A percentile compares a stretch with the other conserved stretches of the same genome.
phyloP scores from a whole-genome alignment of 1,140 invertebrate genomes.

The Portunus trituberculatus region DNA sequence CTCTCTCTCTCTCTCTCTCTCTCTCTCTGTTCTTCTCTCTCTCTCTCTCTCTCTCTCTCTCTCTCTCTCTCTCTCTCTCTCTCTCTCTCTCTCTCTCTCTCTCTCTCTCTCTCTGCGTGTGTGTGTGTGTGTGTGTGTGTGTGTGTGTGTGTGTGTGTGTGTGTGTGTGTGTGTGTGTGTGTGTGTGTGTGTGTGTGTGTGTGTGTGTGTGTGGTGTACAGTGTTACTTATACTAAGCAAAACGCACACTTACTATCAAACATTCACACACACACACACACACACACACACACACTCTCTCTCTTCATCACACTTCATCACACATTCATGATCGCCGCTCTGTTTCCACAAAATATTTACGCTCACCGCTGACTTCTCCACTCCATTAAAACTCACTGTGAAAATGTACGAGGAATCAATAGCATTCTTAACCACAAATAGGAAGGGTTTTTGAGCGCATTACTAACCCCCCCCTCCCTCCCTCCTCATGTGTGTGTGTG shows the following conservation, averaged over 20 bases:
- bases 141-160: neutral
- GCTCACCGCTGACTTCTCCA: neutral
- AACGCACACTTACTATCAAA: conserved; percentile 25
- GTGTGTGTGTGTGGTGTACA: too few species aligned
- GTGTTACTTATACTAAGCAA: neutral
- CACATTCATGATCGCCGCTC: neutral
- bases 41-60: too few species aligned
- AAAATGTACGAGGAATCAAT: neutral
- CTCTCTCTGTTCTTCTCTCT: too few species aligned
- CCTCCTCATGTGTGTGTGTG: neutral
- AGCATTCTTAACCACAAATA: neutral
- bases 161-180: conserved; percentile 41
- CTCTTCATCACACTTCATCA: neutral
- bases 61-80: too few species aligned
- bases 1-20: too few species aligned
- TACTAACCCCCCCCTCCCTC: neutral
- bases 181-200: conserved; percentile 36
- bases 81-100: too few species aligned
- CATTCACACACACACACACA: conserved; percentile 43
- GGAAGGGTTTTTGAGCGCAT: neutral
- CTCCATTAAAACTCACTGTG: neutral
- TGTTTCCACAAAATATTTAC: neutral
- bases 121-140: too few species aligned
- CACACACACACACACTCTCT: conserved; percentile 14
- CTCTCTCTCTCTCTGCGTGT: too few species aligned